Conservation (phyloP, 2,888 invertebrate genomes). For the Caenorhabditis doughertyi region DNA sequence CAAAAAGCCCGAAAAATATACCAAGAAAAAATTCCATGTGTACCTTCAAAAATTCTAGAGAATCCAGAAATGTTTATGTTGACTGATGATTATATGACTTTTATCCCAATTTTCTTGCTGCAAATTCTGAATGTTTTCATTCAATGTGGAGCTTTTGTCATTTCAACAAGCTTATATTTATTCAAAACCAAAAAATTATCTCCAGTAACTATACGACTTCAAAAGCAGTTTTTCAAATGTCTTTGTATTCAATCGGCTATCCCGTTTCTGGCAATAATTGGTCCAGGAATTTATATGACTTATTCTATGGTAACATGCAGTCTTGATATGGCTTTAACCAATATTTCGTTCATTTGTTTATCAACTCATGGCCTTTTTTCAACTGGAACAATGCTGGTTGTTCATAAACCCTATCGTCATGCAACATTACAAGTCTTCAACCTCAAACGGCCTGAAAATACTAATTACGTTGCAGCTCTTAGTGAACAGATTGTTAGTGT, state of each 20-base stretch:
- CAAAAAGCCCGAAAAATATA: too few species aligned
- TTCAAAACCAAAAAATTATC: neutral
- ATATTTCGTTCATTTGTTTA: neutral
- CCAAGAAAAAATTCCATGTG: too few species aligned
- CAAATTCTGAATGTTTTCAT: too few species aligned
- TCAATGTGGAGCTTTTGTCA: too few species aligned
- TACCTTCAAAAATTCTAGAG: too few species aligned
- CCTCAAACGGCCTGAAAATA: too few species aligned
- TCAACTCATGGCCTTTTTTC: neutral
- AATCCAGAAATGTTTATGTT: too few species aligned
- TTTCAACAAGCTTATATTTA: neutral
- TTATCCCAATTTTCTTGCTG: too few species aligned
- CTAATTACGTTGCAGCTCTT: too few species aligned
- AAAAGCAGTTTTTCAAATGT: slow-evolving; percentile 8
- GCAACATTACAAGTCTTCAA: too few species aligned
- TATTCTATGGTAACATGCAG: neutral
- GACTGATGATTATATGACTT: too few species aligned
- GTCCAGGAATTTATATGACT: neutral
- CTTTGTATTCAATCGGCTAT: slow-evolving; percentile 8
- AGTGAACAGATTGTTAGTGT: too few species aligned
- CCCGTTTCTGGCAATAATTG: neutral
- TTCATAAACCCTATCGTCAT: slow-evolving; percentile 10
- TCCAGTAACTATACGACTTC: neutral
- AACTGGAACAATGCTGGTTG: neutral
- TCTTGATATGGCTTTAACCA: neutral